A percentile compares a stretch with the other conserved stretches of the same genome.
phyloP scores from a whole-genome alignment of 2,113 vertebrate genomes.

The Oreochromis spilurus region DNA sequence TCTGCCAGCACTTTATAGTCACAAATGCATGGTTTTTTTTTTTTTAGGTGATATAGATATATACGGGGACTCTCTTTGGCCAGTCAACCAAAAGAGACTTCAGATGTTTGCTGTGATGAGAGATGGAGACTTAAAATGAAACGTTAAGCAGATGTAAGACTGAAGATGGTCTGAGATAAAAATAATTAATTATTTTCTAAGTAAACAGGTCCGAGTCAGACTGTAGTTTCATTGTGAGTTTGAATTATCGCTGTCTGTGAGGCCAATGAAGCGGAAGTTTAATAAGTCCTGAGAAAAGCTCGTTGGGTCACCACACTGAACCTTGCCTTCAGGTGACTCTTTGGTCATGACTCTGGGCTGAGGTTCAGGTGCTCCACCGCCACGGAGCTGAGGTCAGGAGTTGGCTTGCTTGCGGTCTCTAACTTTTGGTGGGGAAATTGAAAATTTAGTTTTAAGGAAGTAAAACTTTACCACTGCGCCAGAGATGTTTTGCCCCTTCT shows the following conservation, averaged over 20 bases:
- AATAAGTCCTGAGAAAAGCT: neutral
- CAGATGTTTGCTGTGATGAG: neutral
- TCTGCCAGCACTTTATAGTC: neutral
- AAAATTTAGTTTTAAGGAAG: constrained; percentile 24
- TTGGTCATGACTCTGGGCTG: neutral
- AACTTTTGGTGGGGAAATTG: neutral
- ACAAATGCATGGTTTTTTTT: neutral
- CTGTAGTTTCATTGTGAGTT: constrained; percentile 31
- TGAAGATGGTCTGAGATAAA: neutral
- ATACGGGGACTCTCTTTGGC: neutral
- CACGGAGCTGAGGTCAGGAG: neutral
- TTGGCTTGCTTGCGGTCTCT: neutral
- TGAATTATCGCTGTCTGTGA: constrained; percentile 8
- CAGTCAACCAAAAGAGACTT: neutral
- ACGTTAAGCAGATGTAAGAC: neutral
- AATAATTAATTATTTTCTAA: neutral
- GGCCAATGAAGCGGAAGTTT: neutral
- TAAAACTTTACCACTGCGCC: constrained; percentile 8
- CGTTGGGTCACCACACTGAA: neutral
- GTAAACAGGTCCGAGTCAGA: neutral
- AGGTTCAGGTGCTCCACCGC: neutral
- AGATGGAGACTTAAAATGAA: neutral
- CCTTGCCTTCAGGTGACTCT: constrained; percentile 8
- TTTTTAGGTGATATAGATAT: neutral
- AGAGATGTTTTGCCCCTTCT: constrained; percentile 22